phyloP scores from a whole-genome alignment of 1,140 invertebrate genomes.

The Papilio xuthus region DNA sequence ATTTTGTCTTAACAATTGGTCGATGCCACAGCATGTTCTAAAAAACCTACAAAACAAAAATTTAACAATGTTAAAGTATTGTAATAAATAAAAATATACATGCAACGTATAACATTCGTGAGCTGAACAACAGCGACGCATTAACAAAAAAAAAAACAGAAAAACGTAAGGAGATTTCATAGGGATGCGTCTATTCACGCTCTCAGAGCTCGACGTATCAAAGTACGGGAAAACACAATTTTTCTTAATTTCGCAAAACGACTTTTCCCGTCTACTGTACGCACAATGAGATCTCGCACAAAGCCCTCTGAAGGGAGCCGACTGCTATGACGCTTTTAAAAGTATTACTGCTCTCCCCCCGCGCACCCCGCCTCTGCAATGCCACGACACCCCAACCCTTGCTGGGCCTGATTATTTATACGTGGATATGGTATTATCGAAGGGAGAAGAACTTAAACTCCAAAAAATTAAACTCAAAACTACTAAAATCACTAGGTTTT shows the following conservation, averaged over 20 bases:
- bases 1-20: too few species aligned
- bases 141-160: slow-evolving; percentile 35
- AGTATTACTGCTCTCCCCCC: slow-evolving; percentile 64
- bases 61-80: too few species aligned
- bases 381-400: slow-evolving; percentile 46
- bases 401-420: slow-evolving; percentile 52
- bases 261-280: slow-evolving; percentile 46
- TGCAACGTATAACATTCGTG: not conserved
- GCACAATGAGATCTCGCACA: slow-evolving; percentile 62
- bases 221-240: slow-evolving; percentile 40
- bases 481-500: too few species aligned
- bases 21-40: too few species aligned
- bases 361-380: slow-evolving; percentile 31
- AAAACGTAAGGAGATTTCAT: slow-evolving; percentile 34
- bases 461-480: not conserved
- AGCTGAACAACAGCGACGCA: not conserved
- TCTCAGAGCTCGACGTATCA: slow-evolving; percentile 34
- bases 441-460: slow-evolving; percentile 22
- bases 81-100: not conserved
- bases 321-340: slow-evolving; percentile 69
- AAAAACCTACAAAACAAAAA: too few species aligned
- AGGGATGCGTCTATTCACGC: slow-evolving; percentile 34
- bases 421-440: slow-evolving; percentile 46
- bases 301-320: slow-evolving; percentile 52
- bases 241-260: slow-evolving; percentile 42